Evolutionary conservation across 2,888 invertebrate species (phyloP).

Genomic region (Euzophera pinguis): DNA sequence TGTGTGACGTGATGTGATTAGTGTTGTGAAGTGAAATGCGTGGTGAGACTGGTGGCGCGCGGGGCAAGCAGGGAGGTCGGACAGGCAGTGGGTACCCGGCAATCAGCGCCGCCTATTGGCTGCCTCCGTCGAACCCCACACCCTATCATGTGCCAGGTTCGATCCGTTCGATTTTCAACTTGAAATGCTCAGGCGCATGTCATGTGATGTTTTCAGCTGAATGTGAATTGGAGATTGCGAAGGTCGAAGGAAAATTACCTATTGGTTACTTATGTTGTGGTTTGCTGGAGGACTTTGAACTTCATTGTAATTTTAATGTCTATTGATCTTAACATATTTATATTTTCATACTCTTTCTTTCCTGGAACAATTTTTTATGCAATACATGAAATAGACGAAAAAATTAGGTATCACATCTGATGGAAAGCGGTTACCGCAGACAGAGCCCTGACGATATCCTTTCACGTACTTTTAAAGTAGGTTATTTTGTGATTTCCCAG

Average conservation of each 20-base stretch:
- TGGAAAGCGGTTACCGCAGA: too few relatives aligned
- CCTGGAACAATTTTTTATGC: too few relatives aligned
- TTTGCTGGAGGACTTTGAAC: not conserved
- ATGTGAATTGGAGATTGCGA: slow-evolving; percentile 11
- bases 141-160: slow-evolving; percentile 93
- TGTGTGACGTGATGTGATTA: slow-evolving; percentile 60
- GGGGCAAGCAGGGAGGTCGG: slow-evolving; percentile 56
- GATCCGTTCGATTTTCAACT: slow-evolving; percentile 19
- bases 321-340: too few relatives aligned
- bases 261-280: not conserved
- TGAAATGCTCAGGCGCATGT: not conserved
- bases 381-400: too few relatives aligned
- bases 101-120: slow-evolving; percentile 91
- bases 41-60: slow-evolving; percentile 71
- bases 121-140: slow-evolving; percentile 88
- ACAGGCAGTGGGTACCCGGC: slow-evolving; percentile 83
- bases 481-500: too few relatives aligned
- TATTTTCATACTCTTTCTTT: too few relatives aligned
- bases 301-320: too few relatives aligned
- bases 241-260: slow-evolving; percentile 3
- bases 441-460: too few relatives aligned
- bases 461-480: too few relatives aligned
- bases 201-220: slow-evolving; percentile 8
- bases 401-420: too few relatives aligned
- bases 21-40: slow-evolving; percentile 70